phyloP scores from a whole-genome alignment of 2,113 vertebrate species.

The Leptodactylus fuscus region DNA sequence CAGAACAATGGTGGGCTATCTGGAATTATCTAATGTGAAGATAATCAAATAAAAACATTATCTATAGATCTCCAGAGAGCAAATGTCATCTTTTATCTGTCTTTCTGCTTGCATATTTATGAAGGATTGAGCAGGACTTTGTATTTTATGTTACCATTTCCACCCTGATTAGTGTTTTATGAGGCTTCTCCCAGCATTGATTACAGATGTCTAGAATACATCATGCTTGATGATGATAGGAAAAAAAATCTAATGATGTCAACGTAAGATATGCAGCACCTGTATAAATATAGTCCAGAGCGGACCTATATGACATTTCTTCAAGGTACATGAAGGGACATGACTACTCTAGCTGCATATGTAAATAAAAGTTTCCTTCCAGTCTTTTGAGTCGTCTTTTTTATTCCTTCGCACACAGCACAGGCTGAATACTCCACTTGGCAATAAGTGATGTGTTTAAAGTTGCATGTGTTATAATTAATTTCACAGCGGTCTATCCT shows the following conservation, averaged over 20 bases:
- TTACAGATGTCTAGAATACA: conserved; percentile 24
- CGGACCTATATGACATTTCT: neutral
- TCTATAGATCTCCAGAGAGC: conserved; percentile 25
- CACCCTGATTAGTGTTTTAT: conserved; percentile 61
- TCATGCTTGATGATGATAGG: neutral
- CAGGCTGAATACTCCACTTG: conserved; percentile 18
- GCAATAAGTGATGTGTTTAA: conserved; percentile 40
- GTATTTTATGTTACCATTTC: neutral
- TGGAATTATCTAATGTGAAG: conserved; percentile 17
- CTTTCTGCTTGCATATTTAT: conserved; percentile 7
- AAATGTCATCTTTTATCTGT: conserved; percentile 44
- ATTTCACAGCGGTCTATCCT: conserved; percentile 56
- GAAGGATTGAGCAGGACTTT: conserved; percentile 30
- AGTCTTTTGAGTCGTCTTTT: conserved; percentile 13
- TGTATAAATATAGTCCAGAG: neutral
- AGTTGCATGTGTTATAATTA: conserved; percentile 44
- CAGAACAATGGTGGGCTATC: conserved; percentile 8
- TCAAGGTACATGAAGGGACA: neutral
- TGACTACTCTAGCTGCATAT: neutral
- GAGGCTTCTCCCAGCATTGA: conserved; percentile 26
- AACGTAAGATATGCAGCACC: neutral
- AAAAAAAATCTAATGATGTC: neutral
- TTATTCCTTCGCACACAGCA: neutral
- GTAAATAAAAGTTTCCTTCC: conserved; percentile 7
- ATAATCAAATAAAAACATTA: conserved; percentile 17